A percentile compares a stretch with the other conserved stretches of the same genome.
Evolutionary conservation across 2,797 vertebrate species (phyloP).

Genomic region (Coreius guichenoti): DNA sequence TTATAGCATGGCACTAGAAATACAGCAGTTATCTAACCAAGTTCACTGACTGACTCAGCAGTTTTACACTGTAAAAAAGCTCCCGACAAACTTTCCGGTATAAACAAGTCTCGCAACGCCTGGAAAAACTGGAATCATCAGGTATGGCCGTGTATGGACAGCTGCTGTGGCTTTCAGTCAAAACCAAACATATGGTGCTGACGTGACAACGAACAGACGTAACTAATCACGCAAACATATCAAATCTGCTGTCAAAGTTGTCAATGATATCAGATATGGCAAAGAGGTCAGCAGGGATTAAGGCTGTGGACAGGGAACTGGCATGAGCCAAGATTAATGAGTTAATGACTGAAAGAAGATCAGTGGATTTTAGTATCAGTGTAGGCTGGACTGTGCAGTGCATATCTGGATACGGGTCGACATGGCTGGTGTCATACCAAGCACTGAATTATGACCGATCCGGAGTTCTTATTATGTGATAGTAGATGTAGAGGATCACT

Average conservation of each 20-base stretch:
- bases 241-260: slow-evolving; percentile 45
- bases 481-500: slow-evolving; percentile 16
- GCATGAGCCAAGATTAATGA: slow-evolving; percentile 57
- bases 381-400: neutral
- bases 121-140: slow-evolving; percentile 42
- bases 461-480: neutral
- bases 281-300: slow-evolving; percentile 54
- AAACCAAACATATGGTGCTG: slow-evolving; percentile 43
- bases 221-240: slow-evolving; percentile 49
- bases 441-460: neutral
- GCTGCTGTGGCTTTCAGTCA: slow-evolving; percentile 25
- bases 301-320: slow-evolving; percentile 48
- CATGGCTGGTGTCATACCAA: neutral
- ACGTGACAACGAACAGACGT: slow-evolving; percentile 25
- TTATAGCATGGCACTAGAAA: slow-evolving; percentile 1
- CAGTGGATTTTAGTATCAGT: slow-evolving; percentile 57
- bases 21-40: slow-evolving; percentile 15
- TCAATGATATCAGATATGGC: slow-evolving; percentile 47
- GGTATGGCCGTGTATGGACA: slow-evolving; percentile 33
- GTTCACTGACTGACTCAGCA: slow-evolving; percentile 18
- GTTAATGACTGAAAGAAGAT: slow-evolving; percentile 56
- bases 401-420: neutral
- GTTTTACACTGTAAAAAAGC: neutral
- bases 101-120: slow-evolving; percentile 35
- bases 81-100: slow-evolving; percentile 5